phyloP scores from a whole-genome alignment of 2,113 vertebrate species.

The Cinclus cinclus region DNA sequence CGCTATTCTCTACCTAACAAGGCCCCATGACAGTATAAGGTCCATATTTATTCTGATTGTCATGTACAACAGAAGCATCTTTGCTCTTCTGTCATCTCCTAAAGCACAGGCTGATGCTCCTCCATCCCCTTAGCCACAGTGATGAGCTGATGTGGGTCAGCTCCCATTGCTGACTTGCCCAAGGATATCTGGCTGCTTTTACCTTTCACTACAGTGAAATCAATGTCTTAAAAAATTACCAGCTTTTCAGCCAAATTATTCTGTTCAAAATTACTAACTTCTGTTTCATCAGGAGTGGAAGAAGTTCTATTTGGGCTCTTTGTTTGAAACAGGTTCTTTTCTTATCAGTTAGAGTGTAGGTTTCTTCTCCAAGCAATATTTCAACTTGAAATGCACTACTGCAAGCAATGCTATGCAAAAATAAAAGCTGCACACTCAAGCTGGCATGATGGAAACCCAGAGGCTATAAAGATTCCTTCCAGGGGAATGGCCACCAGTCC shows the following conservation, averaged over 20 bases:
- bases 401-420: background rate
- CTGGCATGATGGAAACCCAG: background rate
- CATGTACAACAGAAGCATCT: background rate
- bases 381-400: background rate
- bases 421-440: background rate
- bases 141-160: background rate
- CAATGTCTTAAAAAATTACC: background rate
- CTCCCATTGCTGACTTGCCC: background rate
- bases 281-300: background rate
- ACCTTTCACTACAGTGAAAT: background rate
- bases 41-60: background rate
- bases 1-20: background rate
- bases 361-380: background rate
- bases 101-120: background rate
- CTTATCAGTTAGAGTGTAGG: background rate
- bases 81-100: background rate
- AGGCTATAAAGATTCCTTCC: background rate
- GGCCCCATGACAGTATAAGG: background rate
- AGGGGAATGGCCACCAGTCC: background rate
- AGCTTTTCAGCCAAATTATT: background rate
- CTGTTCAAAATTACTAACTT: background rate
- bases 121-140: background rate
- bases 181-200: background rate
- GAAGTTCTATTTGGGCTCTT: constrained; percentile 1
- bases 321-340: background rate